phyloP scores from a whole-genome alignment of 2,113 vertebrate genomes.

The Irena cyanogastra region DNA sequence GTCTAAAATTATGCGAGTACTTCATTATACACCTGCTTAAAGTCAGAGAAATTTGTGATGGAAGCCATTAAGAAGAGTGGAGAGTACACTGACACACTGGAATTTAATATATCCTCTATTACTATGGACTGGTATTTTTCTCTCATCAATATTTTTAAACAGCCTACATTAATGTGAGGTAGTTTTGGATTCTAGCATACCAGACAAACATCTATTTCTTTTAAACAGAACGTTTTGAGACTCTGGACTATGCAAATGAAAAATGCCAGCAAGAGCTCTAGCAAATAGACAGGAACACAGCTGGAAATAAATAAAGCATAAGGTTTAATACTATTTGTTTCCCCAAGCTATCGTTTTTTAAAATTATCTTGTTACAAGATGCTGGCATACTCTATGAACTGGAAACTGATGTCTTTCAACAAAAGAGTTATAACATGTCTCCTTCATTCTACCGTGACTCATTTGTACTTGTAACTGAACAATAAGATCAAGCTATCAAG shows the following conservation, averaged over 20 bases:
- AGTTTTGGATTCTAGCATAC: not conserved
- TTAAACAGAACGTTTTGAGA: not conserved
- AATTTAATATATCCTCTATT: not conserved
- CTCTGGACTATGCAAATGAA: not conserved
- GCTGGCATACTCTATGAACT: not conserved
- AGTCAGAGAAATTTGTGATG: not conserved
- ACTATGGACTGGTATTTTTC: not conserved
- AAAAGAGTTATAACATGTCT: not conserved
- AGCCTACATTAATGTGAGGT: not conserved
- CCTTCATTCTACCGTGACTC: not conserved
- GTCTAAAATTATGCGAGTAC: not conserved
- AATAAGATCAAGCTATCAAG: not conserved
- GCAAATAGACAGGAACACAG: not conserved
- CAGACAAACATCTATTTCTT: not conserved
- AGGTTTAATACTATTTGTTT: not conserved
- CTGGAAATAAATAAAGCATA: not conserved
- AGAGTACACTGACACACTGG: not conserved
- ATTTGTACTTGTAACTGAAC: not conserved
- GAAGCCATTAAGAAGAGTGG: not conserved
- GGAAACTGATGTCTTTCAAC: not conserved
- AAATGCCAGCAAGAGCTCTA: not conserved
- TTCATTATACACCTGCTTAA: not conserved
- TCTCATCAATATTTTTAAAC: not conserved
- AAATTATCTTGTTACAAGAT: not conserved
- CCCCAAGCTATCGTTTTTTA: not conserved